A percentile compares a stretch with the other conserved stretches of the same genome.
Evolutionary conservation across 2,797 vertebrate genomes (phyloP).

Genomic region (Liasis olivaceus): DNA sequence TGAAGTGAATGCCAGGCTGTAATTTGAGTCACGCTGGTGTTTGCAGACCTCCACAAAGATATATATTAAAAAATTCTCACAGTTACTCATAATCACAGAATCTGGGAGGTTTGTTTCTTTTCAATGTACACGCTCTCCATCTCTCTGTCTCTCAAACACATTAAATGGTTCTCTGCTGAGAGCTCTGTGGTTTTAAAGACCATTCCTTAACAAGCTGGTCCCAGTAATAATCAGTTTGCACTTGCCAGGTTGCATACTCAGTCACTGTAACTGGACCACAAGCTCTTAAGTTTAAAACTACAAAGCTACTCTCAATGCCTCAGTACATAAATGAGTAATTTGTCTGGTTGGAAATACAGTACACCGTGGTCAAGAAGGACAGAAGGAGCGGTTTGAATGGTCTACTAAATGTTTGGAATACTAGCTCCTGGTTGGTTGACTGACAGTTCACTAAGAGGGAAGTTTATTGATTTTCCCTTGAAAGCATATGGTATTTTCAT

Average conservation of each 20-base stretch:
- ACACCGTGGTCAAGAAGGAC: background rate
- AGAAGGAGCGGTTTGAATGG: background rate
- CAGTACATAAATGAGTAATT: constrained; percentile 9
- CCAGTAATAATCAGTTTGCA: constrained; percentile 10
- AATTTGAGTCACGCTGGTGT: background rate
- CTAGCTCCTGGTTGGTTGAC: background rate
- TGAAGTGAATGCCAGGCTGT: background rate
- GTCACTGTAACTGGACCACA: constrained; percentile 12
- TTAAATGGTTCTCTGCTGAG: background rate
- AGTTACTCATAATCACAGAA: background rate
- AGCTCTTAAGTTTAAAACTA: constrained; percentile 22
- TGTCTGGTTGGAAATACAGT: constrained; percentile 13
- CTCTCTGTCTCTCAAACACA: background rate
- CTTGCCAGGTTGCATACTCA: constrained; percentile 18
- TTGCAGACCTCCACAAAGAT: background rate
- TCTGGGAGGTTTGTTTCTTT: background rate
- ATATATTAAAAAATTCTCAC: background rate
- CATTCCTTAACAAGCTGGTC: constrained; percentile 15
- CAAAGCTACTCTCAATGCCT: background rate
- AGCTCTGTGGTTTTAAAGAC: constrained; percentile 5
- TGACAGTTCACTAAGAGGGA: background rate
- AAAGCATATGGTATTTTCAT: constrained; percentile 2
- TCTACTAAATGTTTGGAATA: background rate
- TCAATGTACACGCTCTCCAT: background rate
- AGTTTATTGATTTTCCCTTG: background rate